These are phyloP conservation scores for Myopa testacea DNA, from an alignment of 2,888 invertebrate genomes.

Conservation along the genomic window DNA sequence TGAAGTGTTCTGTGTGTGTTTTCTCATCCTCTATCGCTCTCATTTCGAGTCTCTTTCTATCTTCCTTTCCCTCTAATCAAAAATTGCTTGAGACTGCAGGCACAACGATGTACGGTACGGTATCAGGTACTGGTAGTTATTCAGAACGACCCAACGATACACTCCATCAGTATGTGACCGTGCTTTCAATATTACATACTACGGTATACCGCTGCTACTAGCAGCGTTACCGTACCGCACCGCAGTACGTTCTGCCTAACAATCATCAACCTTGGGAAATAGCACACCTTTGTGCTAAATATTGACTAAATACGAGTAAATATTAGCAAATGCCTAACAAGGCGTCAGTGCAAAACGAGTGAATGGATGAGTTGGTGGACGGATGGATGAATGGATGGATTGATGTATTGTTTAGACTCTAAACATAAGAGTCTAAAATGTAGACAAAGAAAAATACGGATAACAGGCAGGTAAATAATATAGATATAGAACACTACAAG, in stretches of 20 bases:
- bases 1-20: too few relatives aligned
- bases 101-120: too few relatives aligned
- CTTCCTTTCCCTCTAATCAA: too few relatives aligned
- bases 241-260: neutral
- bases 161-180: too few relatives aligned
- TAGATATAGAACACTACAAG: neutral
- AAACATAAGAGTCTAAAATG: neutral
- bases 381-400: neutral
- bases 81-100: too few relatives aligned
- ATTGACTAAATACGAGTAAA: neutral
- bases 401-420: neutral
- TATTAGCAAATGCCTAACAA: neutral
- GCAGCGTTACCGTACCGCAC: too few relatives aligned
- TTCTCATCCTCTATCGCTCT: too few relatives aligned
- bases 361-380: neutral
- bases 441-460: neutral
- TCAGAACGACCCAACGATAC: too few relatives aligned
- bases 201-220: too few relatives aligned
- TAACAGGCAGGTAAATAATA: neutral
- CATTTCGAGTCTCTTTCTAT: too few relatives aligned
- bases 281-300: conserved; percentile 24
- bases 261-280: conserved; percentile 27
- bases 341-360: neutral
- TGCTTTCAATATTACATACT: too few relatives aligned
- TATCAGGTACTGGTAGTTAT: too few relatives aligned